Percentiles rank a stretch among this genome's conserved stretches.
phyloP scores from a whole-genome alignment of 2,797 vertebrate species.

The Gallinago solitaria region DNA sequence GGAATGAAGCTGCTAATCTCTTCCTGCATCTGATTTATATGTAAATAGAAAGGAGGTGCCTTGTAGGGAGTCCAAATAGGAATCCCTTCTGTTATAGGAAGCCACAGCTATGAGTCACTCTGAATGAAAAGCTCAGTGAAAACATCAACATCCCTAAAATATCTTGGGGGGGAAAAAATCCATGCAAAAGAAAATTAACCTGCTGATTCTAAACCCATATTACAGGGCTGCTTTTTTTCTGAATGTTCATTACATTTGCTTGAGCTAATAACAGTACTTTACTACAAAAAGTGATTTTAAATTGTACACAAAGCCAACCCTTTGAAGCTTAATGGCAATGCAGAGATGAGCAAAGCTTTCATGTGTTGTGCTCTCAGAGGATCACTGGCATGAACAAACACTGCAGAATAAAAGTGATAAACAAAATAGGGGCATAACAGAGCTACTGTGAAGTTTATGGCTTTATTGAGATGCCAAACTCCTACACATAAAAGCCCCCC shows the following conservation, averaged over 20 bases:
- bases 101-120: conserved; percentile 52
- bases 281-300: background rate
- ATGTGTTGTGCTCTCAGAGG: background rate
- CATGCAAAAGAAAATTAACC: background rate
- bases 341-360: background rate
- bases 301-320: background rate
- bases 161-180: background rate
- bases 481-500: background rate
- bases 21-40: conserved; percentile 60
- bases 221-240: background rate
- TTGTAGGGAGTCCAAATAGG: conserved; percentile 53
- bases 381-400: background rate
- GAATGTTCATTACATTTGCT: background rate
- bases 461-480: background rate
- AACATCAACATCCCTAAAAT: background rate
- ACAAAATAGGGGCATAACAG: background rate
- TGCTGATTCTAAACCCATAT: background rate
- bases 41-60: conserved; percentile 52
- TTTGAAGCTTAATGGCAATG: conserved; percentile 2
- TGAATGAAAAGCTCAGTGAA: conserved; percentile 27
- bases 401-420: background rate
- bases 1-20: conserved; percentile 56
- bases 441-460: background rate
- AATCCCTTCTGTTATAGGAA: conserved; percentile 59
- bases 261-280: background rate